Evolutionary conservation across 2,888 invertebrate genomes (phyloP).

Genomic region (Stenichneumon culpator): DNA sequence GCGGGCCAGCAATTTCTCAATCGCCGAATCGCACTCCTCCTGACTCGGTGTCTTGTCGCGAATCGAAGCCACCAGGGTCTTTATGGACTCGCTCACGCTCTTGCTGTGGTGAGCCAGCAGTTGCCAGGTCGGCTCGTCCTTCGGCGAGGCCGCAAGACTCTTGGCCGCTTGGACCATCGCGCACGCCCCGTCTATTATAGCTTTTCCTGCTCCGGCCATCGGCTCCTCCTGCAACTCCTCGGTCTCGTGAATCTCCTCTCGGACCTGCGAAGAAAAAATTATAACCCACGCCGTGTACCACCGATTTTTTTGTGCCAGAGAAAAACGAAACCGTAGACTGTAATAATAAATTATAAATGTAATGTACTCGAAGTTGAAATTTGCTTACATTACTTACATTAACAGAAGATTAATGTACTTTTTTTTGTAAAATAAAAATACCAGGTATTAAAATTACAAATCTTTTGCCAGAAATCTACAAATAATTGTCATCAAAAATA

Average conservation of each 20-base stretch:
- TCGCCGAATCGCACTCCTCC: slow-evolving; percentile 94
- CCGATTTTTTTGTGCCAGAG: background rate
- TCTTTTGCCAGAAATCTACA: too few species aligned
- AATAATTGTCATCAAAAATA: background rate
- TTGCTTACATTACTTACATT: too few species aligned
- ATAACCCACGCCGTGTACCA: background rate
- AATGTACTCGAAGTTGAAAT: too few species aligned
- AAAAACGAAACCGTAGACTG: background rate
- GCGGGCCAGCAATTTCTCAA: slow-evolving; percentile 91
- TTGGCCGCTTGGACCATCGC: slow-evolving; percentile 97
- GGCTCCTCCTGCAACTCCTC: slow-evolving; percentile 88
- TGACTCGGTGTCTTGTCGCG: slow-evolving; percentile 98
- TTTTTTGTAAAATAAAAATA: too few species aligned
- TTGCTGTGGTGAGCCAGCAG: slow-evolving; percentile 97
- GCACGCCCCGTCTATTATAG: slow-evolving; percentile 94
- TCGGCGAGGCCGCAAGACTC: slow-evolving; percentile 94
- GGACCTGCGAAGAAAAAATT: slow-evolving; percentile 37
- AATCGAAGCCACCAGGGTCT: slow-evolving; percentile 96
- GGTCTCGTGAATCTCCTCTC: slow-evolving; percentile 77
- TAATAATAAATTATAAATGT: background rate
- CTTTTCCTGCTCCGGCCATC: slow-evolving; percentile 92
- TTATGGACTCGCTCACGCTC: slow-evolving; percentile 98
- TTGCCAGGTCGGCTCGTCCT: slow-evolving; percentile 98
- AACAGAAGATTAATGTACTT: too few species aligned
- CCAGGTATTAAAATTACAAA: too few species aligned